Base-by-base conservation (phyloP, 2,797 vertebrate species). In the Acestrorhynchus altus region DNA sequence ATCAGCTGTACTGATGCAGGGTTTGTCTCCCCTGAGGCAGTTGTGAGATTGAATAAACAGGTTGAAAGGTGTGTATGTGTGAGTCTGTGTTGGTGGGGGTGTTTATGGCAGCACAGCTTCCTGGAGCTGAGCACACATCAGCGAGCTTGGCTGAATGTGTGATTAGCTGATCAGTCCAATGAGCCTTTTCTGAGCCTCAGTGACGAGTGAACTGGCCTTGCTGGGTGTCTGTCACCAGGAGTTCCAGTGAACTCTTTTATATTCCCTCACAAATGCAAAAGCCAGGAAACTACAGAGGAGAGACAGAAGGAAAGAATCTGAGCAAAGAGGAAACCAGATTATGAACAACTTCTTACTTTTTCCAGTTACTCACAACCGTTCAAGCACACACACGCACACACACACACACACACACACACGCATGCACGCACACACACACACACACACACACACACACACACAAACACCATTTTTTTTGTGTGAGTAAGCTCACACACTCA, bases 251-350 rank as follows among this genome's bases (percentile, higher is more conserved):
- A 56, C 18, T 0, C 12, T 66, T 72, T 49, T 52, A 64, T 72
- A 35, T 76, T 16, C 56, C 11, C 77, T 54, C 26, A 7, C 57
- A 69, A 15, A 26, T 56, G 74, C 63, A 60, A 80, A 63, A 74
- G 65, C 44, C 24, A 13, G 61, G 28, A 51, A 72, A 52, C 46
- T 64, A 82, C 81, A 69, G 72, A 82, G 81, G 54, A 84, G 64
- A 82, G 18, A 44, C 40, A 46, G 15, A 44, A 47, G 39, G 59
- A 64, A 51, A 61, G 60, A 65, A 72, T 46, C 42, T 16, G 49
- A 7, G 49, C n/a, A 67, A n/a, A 61, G 40, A 77, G 57, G 46
- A 69, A 85, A 79, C 79, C 81, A 74, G 74, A 76, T 39, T 16
- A 44, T 71, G 72, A 60, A 31, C 56, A 66, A 44, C 40, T 57